Base-by-base conservation (phyloP, 2,797 vertebrate genomes). In the Sitta carolinensis region DNA sequence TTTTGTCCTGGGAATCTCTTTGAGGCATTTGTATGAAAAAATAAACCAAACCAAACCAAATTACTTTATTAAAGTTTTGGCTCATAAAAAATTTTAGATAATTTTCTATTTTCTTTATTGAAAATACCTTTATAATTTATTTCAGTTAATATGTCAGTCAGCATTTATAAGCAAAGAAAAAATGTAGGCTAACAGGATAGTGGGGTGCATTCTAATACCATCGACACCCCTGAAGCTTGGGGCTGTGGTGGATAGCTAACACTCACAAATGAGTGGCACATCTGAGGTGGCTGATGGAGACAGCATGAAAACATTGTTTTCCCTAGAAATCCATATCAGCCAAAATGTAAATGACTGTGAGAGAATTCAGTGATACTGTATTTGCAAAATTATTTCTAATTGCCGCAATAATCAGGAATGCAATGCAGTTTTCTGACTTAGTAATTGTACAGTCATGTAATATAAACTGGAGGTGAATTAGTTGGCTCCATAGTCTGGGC, bases 401-500 rank as follows among this genome's bases (percentile, higher is more conserved):
- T 48, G 25, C 18, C 81, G 18, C 13, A 15, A 72, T 74, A 87
- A 77, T 68, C 42, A 77, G 54, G 45, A 89, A 54, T 23, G 38
- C 38, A 89, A 40, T 22, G 19, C 34, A 13, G 27, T 54, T 83
- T 92, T 91, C 72, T 11, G 12, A 13, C 38, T 70, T 74, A 34
- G 32, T 67, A 85, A 26, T 76, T 84, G 23, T 11, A 29, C 30
- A 52, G 63, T 52, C 21, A 4, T 23, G 7, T 73, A 87, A 63
- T 27, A 63, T 48, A 87, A 90, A 89, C 69, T 75, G 34, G 32
- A 92, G 57, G 68, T 93, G 69, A 91, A 75, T 73, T 66, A 72
- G 43, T 55, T 86, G 69, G 51, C 83, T 90, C 59, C 48, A 36
- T 7, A 75, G 73, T 72, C 91, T 86, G 62, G 21, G 40, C 90